Evolutionary conservation across 1,140 invertebrate species (phyloP).

Genomic region (Odontomachus brunneus): DNA sequence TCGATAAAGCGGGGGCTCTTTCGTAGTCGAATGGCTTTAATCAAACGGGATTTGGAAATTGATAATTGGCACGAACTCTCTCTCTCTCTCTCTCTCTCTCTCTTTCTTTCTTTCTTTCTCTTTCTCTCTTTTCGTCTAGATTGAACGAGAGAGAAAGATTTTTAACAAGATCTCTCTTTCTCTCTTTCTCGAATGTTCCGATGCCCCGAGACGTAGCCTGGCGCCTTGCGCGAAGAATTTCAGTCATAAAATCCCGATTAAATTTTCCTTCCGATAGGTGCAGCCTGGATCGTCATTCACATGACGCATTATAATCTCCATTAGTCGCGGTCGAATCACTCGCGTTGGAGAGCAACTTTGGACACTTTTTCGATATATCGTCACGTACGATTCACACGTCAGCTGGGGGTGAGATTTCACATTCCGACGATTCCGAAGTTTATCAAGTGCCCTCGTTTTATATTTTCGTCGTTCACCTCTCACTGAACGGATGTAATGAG

Average conservation of each 20-base stretch:
- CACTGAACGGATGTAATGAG: not conserved
- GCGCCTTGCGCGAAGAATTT: slow-evolving; percentile 4
- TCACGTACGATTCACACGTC: too few relatives aligned
- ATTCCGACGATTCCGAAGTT: not conserved
- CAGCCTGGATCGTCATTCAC: not conserved
- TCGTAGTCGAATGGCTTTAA: slow-evolving; percentile 72
- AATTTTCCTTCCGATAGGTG: not conserved
- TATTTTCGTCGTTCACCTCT: not conserved
- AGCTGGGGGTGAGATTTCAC: too few relatives aligned
- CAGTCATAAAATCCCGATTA: not conserved
- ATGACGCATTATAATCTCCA: not conserved
- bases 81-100: slow-evolving; percentile 4
- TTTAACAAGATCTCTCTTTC: slow-evolving; percentile 21
- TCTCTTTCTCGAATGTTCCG: too few relatives aligned
- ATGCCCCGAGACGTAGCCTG: not conserved
- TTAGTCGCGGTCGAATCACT: not conserved
- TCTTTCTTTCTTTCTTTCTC: not conserved
- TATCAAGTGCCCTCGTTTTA: too few relatives aligned
- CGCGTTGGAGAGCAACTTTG: too few relatives aligned
- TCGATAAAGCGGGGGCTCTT: slow-evolving; percentile 74
- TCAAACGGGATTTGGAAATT: slow-evolving; percentile 72
- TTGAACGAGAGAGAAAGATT: slow-evolving; percentile 31
- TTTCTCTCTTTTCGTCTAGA: slow-evolving; percentile 20
- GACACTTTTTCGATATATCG: too few relatives aligned
- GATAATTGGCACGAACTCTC: slow-evolving; percentile 68